Base-by-base conservation (phyloP, 2,797 vertebrate species). In the Atherinosoma microstoma region DNA sequence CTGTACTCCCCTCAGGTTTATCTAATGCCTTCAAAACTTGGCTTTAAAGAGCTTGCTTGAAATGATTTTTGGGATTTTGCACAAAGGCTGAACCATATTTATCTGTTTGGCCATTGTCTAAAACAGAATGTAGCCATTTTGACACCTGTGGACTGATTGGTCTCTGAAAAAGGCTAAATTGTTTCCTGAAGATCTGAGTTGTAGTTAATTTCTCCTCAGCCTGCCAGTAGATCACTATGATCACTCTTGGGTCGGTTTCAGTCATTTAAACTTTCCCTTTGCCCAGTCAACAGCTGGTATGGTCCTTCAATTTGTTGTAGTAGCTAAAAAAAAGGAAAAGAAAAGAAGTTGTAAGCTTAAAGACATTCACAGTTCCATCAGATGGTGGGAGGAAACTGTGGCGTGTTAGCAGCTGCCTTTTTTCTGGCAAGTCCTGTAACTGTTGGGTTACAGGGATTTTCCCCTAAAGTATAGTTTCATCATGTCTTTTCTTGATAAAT, bases 381-480 rank as follows among this genome's bases (percentile, higher is more conserved):
- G 79, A 80, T 54, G 70, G 64, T 69, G 78, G 80, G 76, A 80
- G 85, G 82, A 78, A 89, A 79, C 53, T 10, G 22, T 53, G 84
- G 68, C 86, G 38, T 84, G 88, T 87, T 72, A 76, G 80, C 84
- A 89, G 87, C 89, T 89, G 88, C 80, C 80, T 82, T 82, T 82
- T 70, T 47, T 68, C 82, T 88, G 85, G 84, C 81, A 78, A 62
- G 67, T 53, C 22, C 10, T 59, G 62, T 79, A 73, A 83, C 78
- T 86, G 87, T 80, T 78, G 58, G 76, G 70, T 90, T 89, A 84
- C 84, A 79, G 82, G 87, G 85, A 78, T 90, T 90, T 87, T 58
- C 89, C 88, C 80, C 38, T 29, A 82, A 83, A 76, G 78, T 69
- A 76, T 77, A 72, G 85, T 82, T 81, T 69, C 78, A 79, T 83